Base-by-base conservation (phyloP, 2,797 vertebrate genomes). In the Steatocranus sp. region DNA sequence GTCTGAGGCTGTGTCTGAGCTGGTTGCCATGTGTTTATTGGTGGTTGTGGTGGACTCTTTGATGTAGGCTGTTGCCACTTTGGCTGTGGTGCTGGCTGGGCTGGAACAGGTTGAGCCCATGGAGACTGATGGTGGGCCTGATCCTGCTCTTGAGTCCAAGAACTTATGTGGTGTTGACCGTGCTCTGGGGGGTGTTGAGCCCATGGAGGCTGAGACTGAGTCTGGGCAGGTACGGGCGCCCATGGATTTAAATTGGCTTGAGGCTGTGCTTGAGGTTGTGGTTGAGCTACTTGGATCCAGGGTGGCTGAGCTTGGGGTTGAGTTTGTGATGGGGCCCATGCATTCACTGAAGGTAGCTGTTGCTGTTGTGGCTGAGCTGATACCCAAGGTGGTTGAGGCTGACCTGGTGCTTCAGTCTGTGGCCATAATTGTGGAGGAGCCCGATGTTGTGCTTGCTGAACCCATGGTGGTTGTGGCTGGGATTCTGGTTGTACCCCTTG, bases 381-480 rank as follows among this genome's bases (percentile, higher is more conserved):
- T 18, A 58, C 83, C 94, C 94, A 95, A 4, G 92, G 86, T 80
- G 92, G 89, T 78, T 94, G 95, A 78, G 90, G 78, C 73, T 95
- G 94, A 79, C 41, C 82, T 54, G 92, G 88, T 85, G 90, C 66
- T 79, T 95, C 94, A 23, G 83, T 30, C 87, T 93, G 92, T 68
- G 83, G 82, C 95, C 94, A 95, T 30, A 78, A 46, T 84, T 92
- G 91, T 85, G 89, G 92, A 88, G 89, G 92, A 91, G 89, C 88
- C 89, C 94, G 96, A 86, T 79, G 94, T 86, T 89, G 96, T 83
- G 91, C 94, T 73, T 96, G 96, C 54, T 96, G 96, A 88, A 94
- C 94, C 95, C 97, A 97, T 7, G 96, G 89, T 0, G 96, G 95
- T 82, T 94, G 92, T 78, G 91, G 80, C 78, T 96, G 96, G 43